Evolutionary conservation across 2,113 vertebrate genomes (phyloP).

Genomic region (Calidris pugnax): DNA sequence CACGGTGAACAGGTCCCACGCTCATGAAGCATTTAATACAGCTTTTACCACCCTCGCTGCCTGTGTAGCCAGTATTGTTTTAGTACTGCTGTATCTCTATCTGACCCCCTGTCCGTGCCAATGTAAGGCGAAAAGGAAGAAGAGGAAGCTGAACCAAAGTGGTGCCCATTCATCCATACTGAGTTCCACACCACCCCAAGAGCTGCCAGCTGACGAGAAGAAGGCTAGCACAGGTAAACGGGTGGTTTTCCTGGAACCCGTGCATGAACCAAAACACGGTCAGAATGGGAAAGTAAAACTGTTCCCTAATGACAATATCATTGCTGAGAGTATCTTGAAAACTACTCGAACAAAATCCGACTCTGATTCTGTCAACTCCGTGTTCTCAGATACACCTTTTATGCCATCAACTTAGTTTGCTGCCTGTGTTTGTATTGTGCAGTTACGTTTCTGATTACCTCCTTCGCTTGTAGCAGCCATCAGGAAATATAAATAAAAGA

Average conservation of each 20-base stretch:
- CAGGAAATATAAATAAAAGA: conserved; percentile 57
- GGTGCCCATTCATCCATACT: conserved; percentile 68
- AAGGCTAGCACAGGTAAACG: conserved; percentile 80
- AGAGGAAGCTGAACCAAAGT: conserved; percentile 69
- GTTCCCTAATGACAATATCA: conserved; percentile 63
- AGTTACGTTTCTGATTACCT: conserved; percentile 33
- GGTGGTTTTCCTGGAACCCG: conserved; percentile 84
- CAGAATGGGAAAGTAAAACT: conserved; percentile 76
- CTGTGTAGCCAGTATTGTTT: conserved; percentile 85
- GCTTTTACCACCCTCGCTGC: conserved; percentile 88
- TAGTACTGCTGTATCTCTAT: conserved; percentile 88
- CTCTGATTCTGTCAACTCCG: conserved; percentile 69
- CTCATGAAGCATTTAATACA: conserved; percentile 84
- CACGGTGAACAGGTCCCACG: conserved; percentile 64
- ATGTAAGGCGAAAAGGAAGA: conserved; percentile 64
- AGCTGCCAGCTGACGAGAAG: conserved; percentile 70
- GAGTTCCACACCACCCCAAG: conserved; percentile 61
- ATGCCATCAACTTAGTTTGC: conserved; percentile 62
- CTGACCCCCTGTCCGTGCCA: conserved; percentile 84
- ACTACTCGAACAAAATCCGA: conserved; percentile 80
- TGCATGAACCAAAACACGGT: conserved; percentile 67
- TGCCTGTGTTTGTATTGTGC: conserved; percentile 25
- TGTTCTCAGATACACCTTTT: conserved; percentile 76
- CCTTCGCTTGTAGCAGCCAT: conserved; percentile 47
- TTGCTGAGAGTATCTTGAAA: conserved; percentile 83